phyloP scores from a whole-genome alignment of 2,888 invertebrate genomes.

The Linnaemya tessellans region DNA sequence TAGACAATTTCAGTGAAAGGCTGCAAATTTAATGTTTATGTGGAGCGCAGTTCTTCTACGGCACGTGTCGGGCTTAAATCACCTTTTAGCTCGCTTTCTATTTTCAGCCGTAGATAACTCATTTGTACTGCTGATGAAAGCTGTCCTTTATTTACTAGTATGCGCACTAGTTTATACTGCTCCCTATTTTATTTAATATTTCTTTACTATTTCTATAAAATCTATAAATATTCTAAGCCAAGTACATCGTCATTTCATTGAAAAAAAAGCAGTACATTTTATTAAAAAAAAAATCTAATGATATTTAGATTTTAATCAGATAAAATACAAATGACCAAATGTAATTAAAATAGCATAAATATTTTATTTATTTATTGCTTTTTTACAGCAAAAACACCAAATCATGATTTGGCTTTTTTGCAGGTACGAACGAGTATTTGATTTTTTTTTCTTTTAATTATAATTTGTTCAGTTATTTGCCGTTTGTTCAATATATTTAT shows the following conservation, averaged over 20 bases:
- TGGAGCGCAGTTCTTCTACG: too few relatives aligned
- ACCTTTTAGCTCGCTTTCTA: too few relatives aligned
- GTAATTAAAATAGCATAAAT: slow-evolving; percentile 43
- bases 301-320: slow-evolving; percentile 42
- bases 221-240: not conserved
- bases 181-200: too few relatives aligned
- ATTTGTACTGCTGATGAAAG: too few relatives aligned
- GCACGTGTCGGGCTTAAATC: too few relatives aligned
- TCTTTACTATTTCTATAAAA: not conserved
- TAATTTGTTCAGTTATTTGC: slow-evolving; percentile 30
- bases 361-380: slow-evolving; percentile 36
- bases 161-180: too few relatives aligned
- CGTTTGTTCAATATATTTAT: slow-evolving; percentile 26
- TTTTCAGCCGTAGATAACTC: too few relatives aligned
- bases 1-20: too few relatives aligned
- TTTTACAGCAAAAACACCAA: slow-evolving; percentile 8
- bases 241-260: not conserved
- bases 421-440: slow-evolving; percentile 32
- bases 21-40: too few relatives aligned
- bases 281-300: slow-evolving; percentile 14
- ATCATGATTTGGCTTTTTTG: slow-evolving; percentile 62
- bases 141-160: too few relatives aligned
- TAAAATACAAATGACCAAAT: slow-evolving; percentile 41
- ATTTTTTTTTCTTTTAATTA: slow-evolving; percentile 20
- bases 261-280: not conserved